phyloP scores from a whole-genome alignment of 2,797 vertebrate species.

The Siniperca scherzeri region DNA sequence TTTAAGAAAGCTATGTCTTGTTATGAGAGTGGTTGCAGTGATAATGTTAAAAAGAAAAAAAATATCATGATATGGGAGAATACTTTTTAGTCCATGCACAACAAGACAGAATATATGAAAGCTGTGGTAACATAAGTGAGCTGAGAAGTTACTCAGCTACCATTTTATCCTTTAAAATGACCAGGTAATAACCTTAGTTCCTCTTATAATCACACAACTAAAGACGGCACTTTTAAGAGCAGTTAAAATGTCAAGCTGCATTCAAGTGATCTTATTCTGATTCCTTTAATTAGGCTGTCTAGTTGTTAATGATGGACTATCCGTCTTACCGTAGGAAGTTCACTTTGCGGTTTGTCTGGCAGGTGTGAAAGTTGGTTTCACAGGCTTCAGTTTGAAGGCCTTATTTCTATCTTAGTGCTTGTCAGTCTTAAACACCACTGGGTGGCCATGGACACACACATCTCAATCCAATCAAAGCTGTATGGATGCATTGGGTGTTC shows the following conservation, averaged over 20 bases:
- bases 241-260: constrained; percentile 78
- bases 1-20: constrained; percentile 22
- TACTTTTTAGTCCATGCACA: constrained; percentile 22
- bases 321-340: constrained; percentile 38
- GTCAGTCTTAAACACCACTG: constrained; percentile 29
- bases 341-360: constrained; percentile 47
- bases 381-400: constrained; percentile 17
- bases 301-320: constrained; percentile 73
- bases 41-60: not conserved
- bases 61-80: not conserved
- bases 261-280: constrained; percentile 67
- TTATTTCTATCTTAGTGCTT: constrained; percentile 18
- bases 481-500: constrained; percentile 10
- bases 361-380: constrained; percentile 27
- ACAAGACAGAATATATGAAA: constrained; percentile 38
- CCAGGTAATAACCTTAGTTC: constrained; percentile 67
- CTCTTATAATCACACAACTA: constrained; percentile 59
- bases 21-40: not conserved
- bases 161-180: constrained; percentile 70
- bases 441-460: constrained; percentile 9
- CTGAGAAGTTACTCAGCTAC: constrained; percentile 37
- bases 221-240: constrained; percentile 58
- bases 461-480: constrained; percentile 11
- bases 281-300: constrained; percentile 79
- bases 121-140: constrained; percentile 30